These are phyloP conservation scores for Petroica traversi DNA, from an alignment of 2,113 vertebrate genomes.

Conservation along the genomic window DNA sequence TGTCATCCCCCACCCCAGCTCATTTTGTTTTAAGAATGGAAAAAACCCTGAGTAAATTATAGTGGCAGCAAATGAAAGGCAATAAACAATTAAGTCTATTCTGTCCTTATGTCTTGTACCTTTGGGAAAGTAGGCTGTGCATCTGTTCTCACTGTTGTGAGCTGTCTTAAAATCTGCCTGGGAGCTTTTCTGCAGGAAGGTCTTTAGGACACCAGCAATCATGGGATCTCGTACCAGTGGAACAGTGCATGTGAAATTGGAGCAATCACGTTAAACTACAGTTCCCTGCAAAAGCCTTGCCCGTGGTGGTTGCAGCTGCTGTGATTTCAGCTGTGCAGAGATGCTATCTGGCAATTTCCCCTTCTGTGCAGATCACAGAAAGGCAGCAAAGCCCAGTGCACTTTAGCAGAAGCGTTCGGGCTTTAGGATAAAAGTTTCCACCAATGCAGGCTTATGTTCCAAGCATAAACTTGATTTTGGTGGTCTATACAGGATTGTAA, in stretches of 20 bases:
- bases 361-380: neutral
- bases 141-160: neutral
- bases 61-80: neutral
- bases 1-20: neutral
- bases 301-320: neutral
- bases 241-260: neutral
- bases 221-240: neutral
- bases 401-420: neutral
- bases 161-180: neutral
- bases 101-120: neutral
- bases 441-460: neutral
- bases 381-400: neutral
- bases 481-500: no score
- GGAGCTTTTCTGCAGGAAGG: neutral
- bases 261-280: neutral
- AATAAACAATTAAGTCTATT: neutral
- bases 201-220: neutral
- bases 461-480: neutral
- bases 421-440: neutral
- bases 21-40: neutral
- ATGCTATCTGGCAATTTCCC: neutral
- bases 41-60: neutral
- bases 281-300: neutral
- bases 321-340: neutral
- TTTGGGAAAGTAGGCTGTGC: neutral